Conservation (phyloP, 1,140 invertebrate genomes). For the Drosophila hydei region DNA sequence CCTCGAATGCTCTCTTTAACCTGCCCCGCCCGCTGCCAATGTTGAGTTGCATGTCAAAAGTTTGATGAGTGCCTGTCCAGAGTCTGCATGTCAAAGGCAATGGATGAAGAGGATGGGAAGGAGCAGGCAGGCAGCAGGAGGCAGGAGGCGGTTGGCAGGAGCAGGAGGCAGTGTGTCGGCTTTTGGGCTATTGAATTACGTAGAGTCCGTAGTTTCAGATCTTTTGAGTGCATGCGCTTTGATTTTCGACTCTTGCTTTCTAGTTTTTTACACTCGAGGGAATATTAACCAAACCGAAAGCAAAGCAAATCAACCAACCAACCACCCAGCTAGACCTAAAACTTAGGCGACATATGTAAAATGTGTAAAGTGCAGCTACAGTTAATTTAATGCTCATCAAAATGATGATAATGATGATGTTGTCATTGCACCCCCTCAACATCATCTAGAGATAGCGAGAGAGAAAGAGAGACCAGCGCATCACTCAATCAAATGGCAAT, state of each 20-base stretch:
- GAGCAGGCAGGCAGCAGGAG: neutral
- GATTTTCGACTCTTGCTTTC: conserved; percentile 53
- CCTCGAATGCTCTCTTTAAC: conserved; percentile 44
- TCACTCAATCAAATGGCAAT: conserved; percentile 82
- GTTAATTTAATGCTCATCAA: conserved; percentile 82
- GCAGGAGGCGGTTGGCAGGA: neutral
- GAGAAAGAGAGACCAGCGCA: conserved; percentile 39
- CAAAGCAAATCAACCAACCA: conserved; percentile 19
- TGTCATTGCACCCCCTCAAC: conserved; percentile 50
- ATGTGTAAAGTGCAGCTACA: conserved; percentile 82
- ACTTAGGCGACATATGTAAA: conserved; percentile 77
- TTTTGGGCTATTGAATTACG: conserved; percentile 80
- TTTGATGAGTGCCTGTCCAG: conserved; percentile 79
- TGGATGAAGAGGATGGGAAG: conserved; percentile 26
- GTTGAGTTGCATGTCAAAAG: conserved; percentile 73
- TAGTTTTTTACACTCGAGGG: conserved; percentile 51
- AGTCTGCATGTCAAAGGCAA: conserved; percentile 69
- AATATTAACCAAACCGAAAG: conserved; percentile 43
- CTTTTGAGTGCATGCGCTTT: conserved; percentile 79
- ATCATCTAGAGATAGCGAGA: neutral
- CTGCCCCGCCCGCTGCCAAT: neutral
- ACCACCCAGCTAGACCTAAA: conserved; percentile 9
- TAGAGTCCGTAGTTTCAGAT: conserved; percentile 61
- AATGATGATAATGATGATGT: conserved; percentile 39
- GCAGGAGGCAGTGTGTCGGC: conserved; percentile 31